Percentiles rank a stretch among this genome's conserved stretches.
These are phyloP conservation scores for Sebastes elongatus DNA, from an alignment of 2,797 vertebrate species.

Conservation along the genomic window DNA sequence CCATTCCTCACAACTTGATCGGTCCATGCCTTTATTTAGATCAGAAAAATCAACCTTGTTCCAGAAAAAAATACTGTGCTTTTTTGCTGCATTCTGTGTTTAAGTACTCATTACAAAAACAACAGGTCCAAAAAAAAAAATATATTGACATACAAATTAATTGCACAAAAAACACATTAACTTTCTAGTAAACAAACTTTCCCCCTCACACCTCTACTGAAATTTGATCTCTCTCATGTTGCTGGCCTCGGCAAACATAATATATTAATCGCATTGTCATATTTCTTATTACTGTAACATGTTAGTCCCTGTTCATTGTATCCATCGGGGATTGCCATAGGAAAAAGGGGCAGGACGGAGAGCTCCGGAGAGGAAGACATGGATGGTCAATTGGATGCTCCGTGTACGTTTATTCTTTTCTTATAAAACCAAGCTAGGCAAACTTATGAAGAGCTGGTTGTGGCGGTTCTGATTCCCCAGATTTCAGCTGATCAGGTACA, in stretches of 20 bases:
- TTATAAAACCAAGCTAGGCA: rapidly evolving
- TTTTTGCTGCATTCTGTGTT: neutral
- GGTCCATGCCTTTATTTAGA: too few species aligned
- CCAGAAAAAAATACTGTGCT: neutral
- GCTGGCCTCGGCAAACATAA: neutral
- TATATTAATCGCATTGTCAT: neutral
- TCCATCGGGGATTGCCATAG: too few species aligned
- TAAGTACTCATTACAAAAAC: neutral
- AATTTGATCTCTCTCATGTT: neutral
- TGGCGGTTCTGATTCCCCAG: neutral
- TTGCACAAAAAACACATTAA: neutral
- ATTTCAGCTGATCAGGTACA: neutral
- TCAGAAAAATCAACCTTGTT: neutral
- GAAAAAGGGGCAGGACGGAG: too few species aligned
- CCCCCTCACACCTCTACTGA: neutral
- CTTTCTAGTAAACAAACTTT: neutral
- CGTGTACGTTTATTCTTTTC: rapidly evolving
- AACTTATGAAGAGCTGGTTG: neutral
- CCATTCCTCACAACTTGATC: rapidly evolving
- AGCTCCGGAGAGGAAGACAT: too few species aligned
- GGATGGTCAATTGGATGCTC: neutral
- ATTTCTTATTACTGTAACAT: neutral
- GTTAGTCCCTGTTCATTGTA: neutral
- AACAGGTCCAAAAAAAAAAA: neutral
- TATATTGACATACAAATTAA: too few species aligned